Evolutionary conservation across 2,113 vertebrate genomes (phyloP).

Genomic region (Pionites leucogaster): DNA sequence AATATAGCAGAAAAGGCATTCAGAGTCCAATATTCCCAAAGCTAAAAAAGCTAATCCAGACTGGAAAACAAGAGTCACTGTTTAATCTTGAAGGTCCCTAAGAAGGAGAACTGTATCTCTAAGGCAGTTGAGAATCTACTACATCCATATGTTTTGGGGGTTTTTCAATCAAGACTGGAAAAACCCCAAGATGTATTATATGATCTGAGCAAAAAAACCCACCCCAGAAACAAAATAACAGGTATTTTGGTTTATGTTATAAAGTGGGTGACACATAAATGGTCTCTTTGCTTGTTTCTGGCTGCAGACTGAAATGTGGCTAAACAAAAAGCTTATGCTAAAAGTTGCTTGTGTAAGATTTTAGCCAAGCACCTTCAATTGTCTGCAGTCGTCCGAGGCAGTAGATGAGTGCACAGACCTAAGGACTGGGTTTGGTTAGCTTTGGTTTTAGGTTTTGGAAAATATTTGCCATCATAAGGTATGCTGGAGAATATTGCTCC

Average conservation of each 20-base stretch:
- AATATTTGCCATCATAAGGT: background rate
- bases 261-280: background rate
- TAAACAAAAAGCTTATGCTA: background rate
- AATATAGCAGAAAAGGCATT: background rate
- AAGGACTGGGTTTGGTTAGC: background rate
- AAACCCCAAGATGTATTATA: background rate
- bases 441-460: background rate
- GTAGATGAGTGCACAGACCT: background rate
- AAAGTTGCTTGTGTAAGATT: background rate
- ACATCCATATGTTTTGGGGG: fast-evolving
- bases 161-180: background rate
- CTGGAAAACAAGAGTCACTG: background rate
- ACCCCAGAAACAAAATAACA: background rate
- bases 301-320: background rate
- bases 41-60: background rate
- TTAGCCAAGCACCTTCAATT: background rate
- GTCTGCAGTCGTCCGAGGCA: background rate
- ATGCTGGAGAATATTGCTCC: background rate
- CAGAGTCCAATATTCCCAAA: background rate
- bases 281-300: background rate
- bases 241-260: background rate
- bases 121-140: background rate
- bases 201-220: background rate
- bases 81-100: background rate
- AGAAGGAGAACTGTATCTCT: background rate